Percentiles rank a stretch among this genome's conserved stretches.
These are phyloP conservation scores for Cottus gobio DNA, from an alignment of 2,113 vertebrate genomes.

Conservation along the genomic window DNA sequence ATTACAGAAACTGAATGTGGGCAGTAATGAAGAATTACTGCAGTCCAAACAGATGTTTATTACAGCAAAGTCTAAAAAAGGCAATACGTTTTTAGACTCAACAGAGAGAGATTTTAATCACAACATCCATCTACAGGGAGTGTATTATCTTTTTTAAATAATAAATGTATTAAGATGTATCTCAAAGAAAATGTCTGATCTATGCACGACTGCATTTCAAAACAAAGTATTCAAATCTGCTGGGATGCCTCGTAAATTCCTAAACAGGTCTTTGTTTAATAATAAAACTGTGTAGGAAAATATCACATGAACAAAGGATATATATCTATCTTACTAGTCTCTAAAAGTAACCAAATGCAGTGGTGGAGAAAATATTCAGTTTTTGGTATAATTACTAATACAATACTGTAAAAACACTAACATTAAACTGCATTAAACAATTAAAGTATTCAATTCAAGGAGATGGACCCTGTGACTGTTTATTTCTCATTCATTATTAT, in stretches of 20 bases:
- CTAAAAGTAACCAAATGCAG: too few species aligned
- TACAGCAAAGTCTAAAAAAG: conserved; percentile 14
- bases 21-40: conserved; percentile 28
- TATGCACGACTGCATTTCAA: neutral
- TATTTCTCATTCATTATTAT: neutral
- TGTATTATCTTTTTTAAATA: neutral
- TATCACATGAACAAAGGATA: too few species aligned
- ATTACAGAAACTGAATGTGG: conserved; percentile 43
- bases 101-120: neutral
- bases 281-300: too few species aligned
- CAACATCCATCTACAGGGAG: neutral
- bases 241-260: neutral
- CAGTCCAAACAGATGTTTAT: conserved; percentile 23
- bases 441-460: neutral
- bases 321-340: too few species aligned
- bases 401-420: too few species aligned
- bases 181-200: neutral
- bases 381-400: too few species aligned
- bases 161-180: neutral
- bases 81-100: neutral
- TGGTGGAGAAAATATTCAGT: too few species aligned
- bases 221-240: neutral
- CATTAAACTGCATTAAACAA: neutral
- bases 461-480: neutral
- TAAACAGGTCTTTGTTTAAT: neutral